phyloP scores from a whole-genome alignment of 2,113 vertebrate species.

The Rafetus swinhoei region DNA sequence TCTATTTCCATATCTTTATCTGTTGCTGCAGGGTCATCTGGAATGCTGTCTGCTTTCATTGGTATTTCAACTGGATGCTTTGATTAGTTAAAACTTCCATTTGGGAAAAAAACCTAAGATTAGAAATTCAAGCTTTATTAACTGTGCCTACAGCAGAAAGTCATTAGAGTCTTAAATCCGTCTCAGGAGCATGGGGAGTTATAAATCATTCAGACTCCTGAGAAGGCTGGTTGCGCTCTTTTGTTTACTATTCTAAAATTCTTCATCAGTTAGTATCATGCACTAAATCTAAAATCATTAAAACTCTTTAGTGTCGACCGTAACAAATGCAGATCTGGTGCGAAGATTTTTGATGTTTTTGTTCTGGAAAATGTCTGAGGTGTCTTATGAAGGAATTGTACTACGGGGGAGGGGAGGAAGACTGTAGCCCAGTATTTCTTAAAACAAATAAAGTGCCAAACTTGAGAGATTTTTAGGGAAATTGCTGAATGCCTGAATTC shows the following conservation, averaged over 20 bases:
- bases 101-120: constrained; percentile 22
- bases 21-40: not conserved
- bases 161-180: not conserved
- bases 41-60: not conserved
- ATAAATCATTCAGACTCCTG: constrained; percentile 47
- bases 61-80: constrained; percentile 29
- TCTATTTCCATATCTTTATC: not conserved
- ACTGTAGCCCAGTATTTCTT: not conserved
- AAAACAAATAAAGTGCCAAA: not conserved
- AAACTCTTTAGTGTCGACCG: not conserved
- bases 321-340: not conserved
- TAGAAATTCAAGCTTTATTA: constrained; percentile 63
- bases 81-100: constrained; percentile 44
- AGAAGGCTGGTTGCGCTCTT: constrained; percentile 42
- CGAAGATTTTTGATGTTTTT: not conserved
- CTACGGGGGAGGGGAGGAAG: not conserved
- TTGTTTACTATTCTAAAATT: constrained; percentile 54
- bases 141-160: constrained; percentile 54
- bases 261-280: constrained; percentile 5
- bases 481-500: not conserved
- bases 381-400: not conserved
- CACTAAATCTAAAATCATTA: not conserved
- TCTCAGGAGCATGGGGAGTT: constrained; percentile 37
- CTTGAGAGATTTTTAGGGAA: not conserved
- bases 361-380: not conserved